Base-by-base conservation (phyloP, 1,140 invertebrate species). In the Apis cerana region DNA sequence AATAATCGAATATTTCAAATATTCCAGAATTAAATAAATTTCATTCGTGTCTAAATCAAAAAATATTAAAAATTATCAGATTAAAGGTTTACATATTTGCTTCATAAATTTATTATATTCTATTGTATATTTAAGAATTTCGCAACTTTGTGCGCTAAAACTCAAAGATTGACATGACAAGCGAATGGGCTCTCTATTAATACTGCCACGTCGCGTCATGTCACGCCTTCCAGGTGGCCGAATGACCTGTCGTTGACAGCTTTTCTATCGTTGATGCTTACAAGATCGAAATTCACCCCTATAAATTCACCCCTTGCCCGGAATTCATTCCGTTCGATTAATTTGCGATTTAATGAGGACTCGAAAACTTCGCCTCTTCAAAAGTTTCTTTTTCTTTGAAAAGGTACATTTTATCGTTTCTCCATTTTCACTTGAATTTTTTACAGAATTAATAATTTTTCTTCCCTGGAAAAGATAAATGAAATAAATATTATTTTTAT, bases 201-300 rank as follows among this genome's bases (percentile, higher is more conserved):
- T 72, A 23, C 71, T 83, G 80, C 80, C 85, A 86, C 59, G 70
- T 71, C 52, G 21, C 52, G 69, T 86, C 85, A 80, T 70, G 74
- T 87, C 85, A 87, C 48, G 77, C 68, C 74, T 77, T 87, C 81
- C 43, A 65, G 82, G 85, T 84, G 71, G 71, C 69, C 80, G 84
- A 80, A 56, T 86, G 81, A 78, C 83, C 85, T 86, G 85, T 62
- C 70, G 78, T 43, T 87, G 86, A 87, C 86, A 85, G 82, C 75
- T 84, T 86, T 80, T 69, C 86, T 84, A 80, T 74, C 58, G 75
- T 54, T 79, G 21, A 59, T 59, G 58, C 71, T 33, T 87, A 86
- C 74, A 87, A 86, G 85, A 86, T 82, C 67, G 80, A 82, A 82
- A 82, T 82, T 82, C 64, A 78, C 75, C 74, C 67, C 58, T 82